A percentile compares a stretch with the other conserved stretches of the same genome.
These are phyloP conservation scores for Stictocephala bisonia DNA, from an alignment of 2,888 invertebrate species.

Conservation along the genomic window DNA sequence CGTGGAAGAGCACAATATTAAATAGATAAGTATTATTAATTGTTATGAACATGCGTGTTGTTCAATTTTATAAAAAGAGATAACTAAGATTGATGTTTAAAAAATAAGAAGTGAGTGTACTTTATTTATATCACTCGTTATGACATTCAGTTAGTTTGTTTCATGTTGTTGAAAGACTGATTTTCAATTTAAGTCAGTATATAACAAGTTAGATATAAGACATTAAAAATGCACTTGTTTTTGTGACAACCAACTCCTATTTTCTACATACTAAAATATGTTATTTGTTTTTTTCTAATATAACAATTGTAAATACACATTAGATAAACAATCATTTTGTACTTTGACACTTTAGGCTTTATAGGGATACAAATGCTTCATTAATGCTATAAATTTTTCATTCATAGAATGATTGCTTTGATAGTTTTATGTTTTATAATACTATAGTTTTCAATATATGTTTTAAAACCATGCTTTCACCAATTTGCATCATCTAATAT, in stretches of 20 bases:
- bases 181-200: constrained; percentile 3
- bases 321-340: constrained; percentile 24
- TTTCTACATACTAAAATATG: constrained; percentile 11
- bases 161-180: constrained; percentile 29
- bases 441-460: not conserved
- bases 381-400: not conserved
- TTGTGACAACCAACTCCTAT: not conserved
- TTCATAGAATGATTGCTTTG: not conserved
- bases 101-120: constrained; percentile 15
- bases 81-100: constrained; percentile 31
- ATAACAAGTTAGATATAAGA: not conserved
- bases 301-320: constrained; percentile 31
- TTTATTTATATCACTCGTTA: constrained; percentile 34
- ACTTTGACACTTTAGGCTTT: constrained; percentile 24
- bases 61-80: constrained; percentile 38
- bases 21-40: constrained; percentile 41
- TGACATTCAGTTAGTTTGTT: not conserved
- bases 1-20: constrained; percentile 29
- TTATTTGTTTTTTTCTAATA: constrained; percentile 19
- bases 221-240: not conserved
- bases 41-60: constrained; percentile 41
- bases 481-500: no score
- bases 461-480: no score
- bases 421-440: not conserved
- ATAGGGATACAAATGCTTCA: constrained; percentile 1